Base-by-base conservation (phyloP, 1,140 invertebrate genomes). In the Drosophila pandora region DNA sequence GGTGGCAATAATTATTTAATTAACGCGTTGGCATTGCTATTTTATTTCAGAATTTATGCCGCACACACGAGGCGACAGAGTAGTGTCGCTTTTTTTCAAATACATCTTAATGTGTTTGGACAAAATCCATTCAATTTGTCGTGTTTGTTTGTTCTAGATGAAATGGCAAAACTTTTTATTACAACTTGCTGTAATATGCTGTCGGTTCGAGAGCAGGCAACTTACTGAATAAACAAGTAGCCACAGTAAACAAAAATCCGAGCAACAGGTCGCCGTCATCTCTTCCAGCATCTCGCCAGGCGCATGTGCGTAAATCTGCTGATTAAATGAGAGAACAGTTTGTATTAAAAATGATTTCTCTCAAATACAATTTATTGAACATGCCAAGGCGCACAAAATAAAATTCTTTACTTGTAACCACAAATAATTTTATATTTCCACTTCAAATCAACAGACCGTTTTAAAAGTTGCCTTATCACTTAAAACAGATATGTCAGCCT, bases 221-320 rank as follows among this genome's bases (percentile, higher is more conserved):
- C 28, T 65, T 75, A 85, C 78, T 82, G 78, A 78, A 45, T 69
- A 49, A 88, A 76, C 71, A 67, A 73, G 54, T 39, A 50, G 34
- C n/a, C 41, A 45, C 39, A 56, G 64, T 62, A 75, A 62, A 65
- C 70, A 70, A 60, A 13, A 30, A 30, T 56, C 48, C 45, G 34
- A 74, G 75, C 79, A 87, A 84, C 81, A 84, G 54, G 81, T 84
- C 32, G 28, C 45, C 28, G 13, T 28, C 61, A 21, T 32, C 21
- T 43, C 37, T 2, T 73, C 60, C 78, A 87, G 81, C 82, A 61
- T 84, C 73, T 61, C 45, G 30, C 39, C 21, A 25, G 61, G 76
- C 81, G 79, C 79, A 82, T 84, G 79, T 75, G 79, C 79, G 75
- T 30, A n/a, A 43, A 10, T 10, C 25, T 10, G 0, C 7, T 12